Percentiles rank a stretch among this genome's conserved stretches.
These are phyloP conservation scores for Melieria picta DNA, from an alignment of 2,888 invertebrate genomes.

Conservation along the genomic window DNA sequence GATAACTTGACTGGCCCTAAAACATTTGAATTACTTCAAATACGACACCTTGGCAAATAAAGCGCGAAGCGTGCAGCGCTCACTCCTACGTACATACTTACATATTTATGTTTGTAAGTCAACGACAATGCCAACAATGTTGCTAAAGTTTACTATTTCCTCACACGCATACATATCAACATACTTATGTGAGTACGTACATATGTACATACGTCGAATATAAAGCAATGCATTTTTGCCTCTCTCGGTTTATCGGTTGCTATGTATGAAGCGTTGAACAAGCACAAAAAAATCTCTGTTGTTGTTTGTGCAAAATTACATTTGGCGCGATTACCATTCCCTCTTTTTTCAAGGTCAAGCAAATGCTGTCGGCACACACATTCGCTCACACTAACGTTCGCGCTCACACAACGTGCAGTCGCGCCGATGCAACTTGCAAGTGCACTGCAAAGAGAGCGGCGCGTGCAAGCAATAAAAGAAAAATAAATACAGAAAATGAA, in stretches of 20 bases:
- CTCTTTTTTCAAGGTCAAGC: slow-evolving; percentile 34
- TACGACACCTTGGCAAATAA: too few species aligned
- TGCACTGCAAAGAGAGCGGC: slow-evolving; percentile 14
- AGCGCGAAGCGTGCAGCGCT: too few species aligned
- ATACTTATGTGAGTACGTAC: not conserved
- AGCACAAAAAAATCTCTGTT: not conserved
- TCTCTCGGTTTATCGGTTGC: not conserved
- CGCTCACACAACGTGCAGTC: slow-evolving; percentile 5
- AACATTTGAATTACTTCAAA: too few species aligned
- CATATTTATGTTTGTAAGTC: too few species aligned
- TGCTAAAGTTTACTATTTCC: not conserved
- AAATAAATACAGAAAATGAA: slow-evolving; percentile 6
- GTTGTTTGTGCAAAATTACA: slow-evolving; percentile 22
- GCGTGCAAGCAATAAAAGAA: slow-evolving; percentile 25
- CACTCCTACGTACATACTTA: too few species aligned
- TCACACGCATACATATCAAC: not conserved
- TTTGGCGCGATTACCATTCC: slow-evolving; percentile 26
- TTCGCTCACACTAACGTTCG: not conserved
- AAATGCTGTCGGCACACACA: slow-evolving; percentile 25
- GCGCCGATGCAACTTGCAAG: slow-evolving; percentile 11
- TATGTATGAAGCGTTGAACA: too few species aligned
- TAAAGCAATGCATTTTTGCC: not conserved
- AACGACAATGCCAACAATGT: too few species aligned
- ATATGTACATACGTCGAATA: not conserved
- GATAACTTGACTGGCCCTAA: too few species aligned